Conservation (phyloP, 2,113 vertebrate species). For the Todiramphus chloris region DNA sequence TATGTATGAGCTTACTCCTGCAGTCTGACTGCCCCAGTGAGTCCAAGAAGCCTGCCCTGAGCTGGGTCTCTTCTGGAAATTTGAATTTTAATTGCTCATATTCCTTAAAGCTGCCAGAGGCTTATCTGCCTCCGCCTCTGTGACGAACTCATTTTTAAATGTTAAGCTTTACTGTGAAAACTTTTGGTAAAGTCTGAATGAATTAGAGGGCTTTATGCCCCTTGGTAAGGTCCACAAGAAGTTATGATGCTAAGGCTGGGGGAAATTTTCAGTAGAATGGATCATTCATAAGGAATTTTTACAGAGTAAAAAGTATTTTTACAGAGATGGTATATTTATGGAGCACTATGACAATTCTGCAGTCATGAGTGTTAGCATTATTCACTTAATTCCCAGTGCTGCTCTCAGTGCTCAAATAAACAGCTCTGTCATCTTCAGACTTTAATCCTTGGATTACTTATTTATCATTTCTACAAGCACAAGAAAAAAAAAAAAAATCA, state of each 20-base stretch:
- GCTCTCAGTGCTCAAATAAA: neutral
- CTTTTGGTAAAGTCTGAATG: neutral
- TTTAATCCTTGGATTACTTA: neutral
- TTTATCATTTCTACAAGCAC: neutral
- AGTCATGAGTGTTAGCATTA: neutral
- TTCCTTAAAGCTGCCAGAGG: neutral
- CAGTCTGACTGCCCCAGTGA: neutral
- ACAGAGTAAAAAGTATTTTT: neutral
- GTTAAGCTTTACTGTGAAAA: neutral
- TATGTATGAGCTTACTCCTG: neutral
- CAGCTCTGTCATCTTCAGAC: neutral
- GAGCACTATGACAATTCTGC: neutral
- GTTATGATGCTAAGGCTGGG: neutral
- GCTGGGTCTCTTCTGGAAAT: neutral
- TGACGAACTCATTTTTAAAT: neutral
- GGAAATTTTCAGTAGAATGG: neutral
- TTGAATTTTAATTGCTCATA: neutral
- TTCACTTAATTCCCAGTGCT: neutral
- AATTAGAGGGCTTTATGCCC: neutral
- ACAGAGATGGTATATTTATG: neutral
- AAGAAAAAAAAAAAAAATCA: neutral
- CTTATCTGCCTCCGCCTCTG: neutral
- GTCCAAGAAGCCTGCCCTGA: neutral
- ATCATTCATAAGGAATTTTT: neutral
- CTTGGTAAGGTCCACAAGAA: neutral